phyloP scores from a whole-genome alignment of 2,797 vertebrate species.

The Argyrosomus regius region DNA sequence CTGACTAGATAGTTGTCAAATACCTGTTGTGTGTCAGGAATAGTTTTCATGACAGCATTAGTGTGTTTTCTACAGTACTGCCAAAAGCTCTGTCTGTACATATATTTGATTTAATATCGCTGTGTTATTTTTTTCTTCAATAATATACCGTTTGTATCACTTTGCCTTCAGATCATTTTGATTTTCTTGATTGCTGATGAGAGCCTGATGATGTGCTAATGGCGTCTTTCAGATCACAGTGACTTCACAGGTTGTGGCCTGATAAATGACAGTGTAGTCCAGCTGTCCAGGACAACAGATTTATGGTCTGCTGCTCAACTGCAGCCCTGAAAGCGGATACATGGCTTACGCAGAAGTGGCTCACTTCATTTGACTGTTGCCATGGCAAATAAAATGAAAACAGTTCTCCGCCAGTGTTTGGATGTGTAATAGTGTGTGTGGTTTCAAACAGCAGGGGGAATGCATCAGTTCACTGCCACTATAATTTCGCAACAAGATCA shows the following conservation, averaged over 20 bases:
- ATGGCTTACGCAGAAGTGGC: conserved; percentile 62
- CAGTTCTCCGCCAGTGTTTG: conserved; percentile 59
- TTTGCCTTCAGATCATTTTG: not conserved
- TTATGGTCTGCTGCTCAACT: conserved; percentile 51
- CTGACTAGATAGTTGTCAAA: conserved; percentile 10
- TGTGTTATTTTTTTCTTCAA: not conserved
- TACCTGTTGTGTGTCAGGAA: conserved; percentile 3
- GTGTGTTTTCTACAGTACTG: not conserved
- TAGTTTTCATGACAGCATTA: conserved; percentile 9
- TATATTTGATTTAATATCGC: not conserved
- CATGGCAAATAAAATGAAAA: conserved; percentile 79
- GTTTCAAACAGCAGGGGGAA: conserved; percentile 63
- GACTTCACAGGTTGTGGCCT: conserved; percentile 44
- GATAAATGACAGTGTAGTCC: conserved; percentile 54
- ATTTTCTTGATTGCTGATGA: conserved; percentile 21
- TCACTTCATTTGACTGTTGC: conserved; percentile 77
- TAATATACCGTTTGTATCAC: not conserved
- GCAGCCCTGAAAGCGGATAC: conserved; percentile 66
- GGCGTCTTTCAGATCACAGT: conserved; percentile 35
- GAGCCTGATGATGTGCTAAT: conserved; percentile 25
- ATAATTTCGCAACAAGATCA: conserved; percentile 60
- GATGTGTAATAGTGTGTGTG: conserved; percentile 67
- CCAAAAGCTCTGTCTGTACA: not conserved
- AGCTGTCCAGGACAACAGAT: conserved; percentile 66
- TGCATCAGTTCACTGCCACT: conserved; percentile 52